phyloP scores from a whole-genome alignment of 2,888 invertebrate genomes.

The Aspidiotus rigidus region DNA sequence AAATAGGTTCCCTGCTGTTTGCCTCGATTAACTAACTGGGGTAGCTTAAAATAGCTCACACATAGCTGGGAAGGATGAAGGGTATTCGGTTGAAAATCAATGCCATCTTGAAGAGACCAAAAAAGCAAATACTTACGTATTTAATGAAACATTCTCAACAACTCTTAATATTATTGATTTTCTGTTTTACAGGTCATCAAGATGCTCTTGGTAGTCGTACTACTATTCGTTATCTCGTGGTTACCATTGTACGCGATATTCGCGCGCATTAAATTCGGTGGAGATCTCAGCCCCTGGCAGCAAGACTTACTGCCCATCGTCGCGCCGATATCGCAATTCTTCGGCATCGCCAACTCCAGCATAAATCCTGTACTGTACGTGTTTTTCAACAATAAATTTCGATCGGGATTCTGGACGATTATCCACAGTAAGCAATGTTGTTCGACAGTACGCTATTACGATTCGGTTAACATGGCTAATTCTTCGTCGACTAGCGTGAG shows the following conservation, averaged over 20 bases:
- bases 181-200: slow-evolving; percentile 57
- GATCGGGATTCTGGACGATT: slow-evolving; percentile 80
- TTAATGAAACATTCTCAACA: too few species aligned
- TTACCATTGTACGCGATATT: slow-evolving; percentile 83
- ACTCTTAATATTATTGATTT: too few species aligned
- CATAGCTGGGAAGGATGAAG: too few species aligned
- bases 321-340: slow-evolving; percentile 82
- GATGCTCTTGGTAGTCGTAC: slow-evolving; percentile 86
- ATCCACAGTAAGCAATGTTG: slow-evolving; percentile 77
- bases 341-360: slow-evolving; percentile 88
- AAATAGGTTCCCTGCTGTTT: too few species aligned
- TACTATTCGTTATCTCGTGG: slow-evolving; percentile 89
- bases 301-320: slow-evolving; percentile 69
- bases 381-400: slow-evolving; percentile 88
- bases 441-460: slow-evolving; percentile 73
- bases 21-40: too few species aligned
- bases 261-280: slow-evolving; percentile 73
- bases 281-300: slow-evolving; percentile 63
- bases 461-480: slow-evolving; percentile 67
- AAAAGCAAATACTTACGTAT: too few species aligned
- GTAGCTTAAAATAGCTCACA: too few species aligned
- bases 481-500: slow-evolving; percentile 70
- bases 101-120: too few species aligned
- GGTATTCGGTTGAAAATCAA: too few species aligned
- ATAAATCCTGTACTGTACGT: slow-evolving; percentile 88